Conservation (phyloP, 2,113 vertebrate species). For the Chaetura pelagica region DNA sequence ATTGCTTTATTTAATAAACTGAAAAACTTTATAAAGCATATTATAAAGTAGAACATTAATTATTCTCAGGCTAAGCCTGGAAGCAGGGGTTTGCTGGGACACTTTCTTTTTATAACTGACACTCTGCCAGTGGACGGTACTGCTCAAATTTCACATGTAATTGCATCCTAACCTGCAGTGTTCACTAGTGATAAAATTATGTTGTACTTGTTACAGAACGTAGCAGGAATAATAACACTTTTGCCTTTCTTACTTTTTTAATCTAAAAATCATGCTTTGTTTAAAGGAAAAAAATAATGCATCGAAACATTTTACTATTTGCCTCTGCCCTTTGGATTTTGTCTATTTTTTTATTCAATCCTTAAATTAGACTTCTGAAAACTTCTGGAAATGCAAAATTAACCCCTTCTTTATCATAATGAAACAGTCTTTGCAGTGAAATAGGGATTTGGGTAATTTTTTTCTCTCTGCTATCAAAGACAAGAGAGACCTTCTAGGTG, state of each 20-base stretch:
- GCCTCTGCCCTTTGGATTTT: neutral
- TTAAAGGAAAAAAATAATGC: neutral
- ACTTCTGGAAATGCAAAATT: neutral
- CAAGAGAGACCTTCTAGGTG: neutral
- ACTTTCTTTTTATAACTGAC: neutral
- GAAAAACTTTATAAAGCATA: neutral
- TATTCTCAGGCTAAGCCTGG: neutral
- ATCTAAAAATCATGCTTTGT: neutral
- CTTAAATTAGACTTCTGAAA: neutral
- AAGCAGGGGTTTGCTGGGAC: neutral
- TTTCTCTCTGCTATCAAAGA: neutral
- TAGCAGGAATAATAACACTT: neutral
- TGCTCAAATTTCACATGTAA: neutral
- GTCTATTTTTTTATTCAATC: neutral
- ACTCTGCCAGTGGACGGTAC: neutral
- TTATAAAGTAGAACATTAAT: neutral
- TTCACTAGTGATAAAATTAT: neutral
- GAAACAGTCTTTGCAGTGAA: neutral
- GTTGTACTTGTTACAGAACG: neutral
- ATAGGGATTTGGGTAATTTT: neutral
- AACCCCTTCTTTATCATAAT: neutral
- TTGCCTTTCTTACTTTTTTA: neutral
- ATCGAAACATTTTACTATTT: neutral
- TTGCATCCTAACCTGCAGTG: neutral
- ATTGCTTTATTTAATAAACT: neutral